Evolutionary conservation across 2,113 vertebrate species (phyloP), one percentile per base, ranked within the genome.

Genomic region (Synchiropus splendidus): DNA sequence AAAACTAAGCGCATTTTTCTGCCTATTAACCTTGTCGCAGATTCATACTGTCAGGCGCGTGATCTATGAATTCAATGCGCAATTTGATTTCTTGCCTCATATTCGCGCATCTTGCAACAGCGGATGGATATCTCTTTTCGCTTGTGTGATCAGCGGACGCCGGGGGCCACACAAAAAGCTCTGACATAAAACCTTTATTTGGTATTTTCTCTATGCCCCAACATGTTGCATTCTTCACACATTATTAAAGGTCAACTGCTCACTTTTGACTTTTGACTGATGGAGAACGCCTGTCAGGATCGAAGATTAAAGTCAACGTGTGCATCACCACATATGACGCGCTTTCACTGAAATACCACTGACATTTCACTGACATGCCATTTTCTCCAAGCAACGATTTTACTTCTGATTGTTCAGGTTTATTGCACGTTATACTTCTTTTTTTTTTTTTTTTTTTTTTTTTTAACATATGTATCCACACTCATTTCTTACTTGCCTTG

Each of bases 161-260:
- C 68, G 14, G 16, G 53, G 67, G 73, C 44, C 59, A 15, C 51
- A 43, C n/a, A 60, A 63, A 59, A 61, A 44, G 61, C 14, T 57
- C 64, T 69, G 47, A 54, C 64, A 58, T 74, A 63, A 67, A 73
- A 63, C 15, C 32, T 54, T 67, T 70, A 52, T 64, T 63, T 59
- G 42, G 44, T 59, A 47, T 62, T 18, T 61, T 72, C 27, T 60
- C 50, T 75, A 45, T 1, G 73, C 45, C 62, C 18, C 2, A 38
- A 36, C 75, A 70, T 8, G 75, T 67, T 31, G 44, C 77, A 77
- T 77, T 70, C 72, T 68, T 51, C 18, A 0, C 21, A 55, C 34
- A 60, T 65, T 66, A 61, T 67, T 46, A 61, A 53, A 65, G 55
- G 58, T 56, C 60, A 70, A 39, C 52, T 58, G 16, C 35, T 48